These are phyloP conservation scores for Medauroidea extradentata DNA, from an alignment of 1,140 invertebrate species.

Conservation along the genomic window DNA sequence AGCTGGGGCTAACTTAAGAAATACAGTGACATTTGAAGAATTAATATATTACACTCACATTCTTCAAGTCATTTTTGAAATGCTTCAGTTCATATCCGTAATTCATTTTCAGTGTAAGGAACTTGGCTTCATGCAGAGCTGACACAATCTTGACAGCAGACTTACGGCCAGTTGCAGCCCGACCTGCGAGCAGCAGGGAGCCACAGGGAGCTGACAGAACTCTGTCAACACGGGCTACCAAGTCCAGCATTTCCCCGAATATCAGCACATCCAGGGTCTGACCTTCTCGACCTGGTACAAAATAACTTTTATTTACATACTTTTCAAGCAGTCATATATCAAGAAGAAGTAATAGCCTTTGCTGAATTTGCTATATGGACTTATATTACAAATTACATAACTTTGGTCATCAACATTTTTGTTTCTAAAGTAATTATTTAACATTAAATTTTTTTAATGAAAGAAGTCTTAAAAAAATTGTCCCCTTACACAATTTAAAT, in stretches of 20 bases:
- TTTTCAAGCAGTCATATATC: no score
- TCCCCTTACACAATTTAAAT: no score
- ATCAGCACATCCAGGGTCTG: constrained; percentile 51
- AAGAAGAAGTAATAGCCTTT: no score
- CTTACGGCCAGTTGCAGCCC: constrained; percentile 71
- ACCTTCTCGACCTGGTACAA: constrained; percentile 55
- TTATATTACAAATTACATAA: no score
- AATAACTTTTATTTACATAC: no score
- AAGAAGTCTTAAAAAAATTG: no score
- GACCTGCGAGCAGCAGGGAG: constrained; percentile 68
- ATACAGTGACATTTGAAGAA: no score
- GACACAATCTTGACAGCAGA: constrained; percentile 69
- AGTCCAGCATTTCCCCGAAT: constrained; percentile 59
- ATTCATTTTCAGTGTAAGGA: constrained; percentile 58
- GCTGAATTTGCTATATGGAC: no score
- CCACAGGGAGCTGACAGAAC: constrained; percentile 56
- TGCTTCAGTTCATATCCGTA: constrained; percentile 54
- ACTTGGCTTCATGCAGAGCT: constrained; percentile 61
- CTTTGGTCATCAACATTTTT: no score
- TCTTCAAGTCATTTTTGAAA: constrained; percentile 55
- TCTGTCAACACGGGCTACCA: constrained; percentile 59
- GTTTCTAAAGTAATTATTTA: no score
- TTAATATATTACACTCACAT: constrained; percentile 26
- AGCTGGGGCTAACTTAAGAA: no score
- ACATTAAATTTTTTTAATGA: no score